phyloP scores from a whole-genome alignment of 92 coral and sea anemone genomes.

The Porites rus region DNA sequence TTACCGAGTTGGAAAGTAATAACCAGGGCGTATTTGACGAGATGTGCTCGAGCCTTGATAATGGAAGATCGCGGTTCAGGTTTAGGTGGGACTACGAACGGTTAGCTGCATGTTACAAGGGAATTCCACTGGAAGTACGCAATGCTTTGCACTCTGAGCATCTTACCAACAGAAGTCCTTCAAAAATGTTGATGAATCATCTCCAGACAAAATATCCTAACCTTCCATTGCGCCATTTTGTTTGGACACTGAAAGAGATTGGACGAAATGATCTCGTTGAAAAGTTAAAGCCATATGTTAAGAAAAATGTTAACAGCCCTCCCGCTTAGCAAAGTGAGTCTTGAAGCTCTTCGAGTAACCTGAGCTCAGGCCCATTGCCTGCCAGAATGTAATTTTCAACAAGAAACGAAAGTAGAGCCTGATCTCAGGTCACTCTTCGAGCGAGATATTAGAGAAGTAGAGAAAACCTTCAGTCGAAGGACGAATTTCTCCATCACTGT shows the following conservation, averaged over 20 bases:
- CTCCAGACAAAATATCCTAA: conserved; percentile 21
- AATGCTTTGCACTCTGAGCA: not conserved
- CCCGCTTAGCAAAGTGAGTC: not conserved
- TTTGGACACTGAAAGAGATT: conserved; percentile 5
- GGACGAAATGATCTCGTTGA: conserved; percentile 37
- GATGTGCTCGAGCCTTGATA: conserved; percentile 20
- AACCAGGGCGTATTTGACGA: conserved; percentile 24
- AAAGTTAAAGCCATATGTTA: not conserved
- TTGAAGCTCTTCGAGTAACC: not conserved
- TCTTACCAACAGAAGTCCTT: conserved; percentile 3
- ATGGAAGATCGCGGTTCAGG: not conserved
- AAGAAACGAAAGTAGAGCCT: too few relatives aligned
- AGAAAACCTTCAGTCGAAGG: too few relatives aligned
- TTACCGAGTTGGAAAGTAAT: conserved; percentile 22
- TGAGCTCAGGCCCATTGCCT: too few relatives aligned
- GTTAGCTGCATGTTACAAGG: conserved; percentile 34
- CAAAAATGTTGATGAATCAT: not conserved
- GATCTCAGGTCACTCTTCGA: too few relatives aligned
- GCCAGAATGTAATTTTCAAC: too few relatives aligned
- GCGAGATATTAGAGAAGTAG: too few relatives aligned
- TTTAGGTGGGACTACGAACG: conserved; percentile 40
- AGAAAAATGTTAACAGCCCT: not conserved
- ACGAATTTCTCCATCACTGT: too few relatives aligned
- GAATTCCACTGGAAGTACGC: not conserved
- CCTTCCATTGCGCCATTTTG: conserved; percentile 25